phyloP scores from a whole-genome alignment of 2,888 invertebrate species.

The Agriopis marginaria region DNA sequence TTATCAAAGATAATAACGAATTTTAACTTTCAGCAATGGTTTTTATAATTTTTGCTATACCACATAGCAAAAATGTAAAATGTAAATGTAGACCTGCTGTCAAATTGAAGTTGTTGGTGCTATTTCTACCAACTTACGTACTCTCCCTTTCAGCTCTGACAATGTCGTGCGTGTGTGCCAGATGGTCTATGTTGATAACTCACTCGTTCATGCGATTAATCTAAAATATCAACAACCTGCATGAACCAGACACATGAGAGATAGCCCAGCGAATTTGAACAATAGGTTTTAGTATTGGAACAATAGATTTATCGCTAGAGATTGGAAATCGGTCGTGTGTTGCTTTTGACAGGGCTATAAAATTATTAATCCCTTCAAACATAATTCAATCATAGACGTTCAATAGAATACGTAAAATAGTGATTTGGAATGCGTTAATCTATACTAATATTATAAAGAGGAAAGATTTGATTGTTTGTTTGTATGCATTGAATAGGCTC shows the following conservation, averaged over 20 bases:
- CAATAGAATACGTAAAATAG: too few relatives aligned
- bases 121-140: too few relatives aligned
- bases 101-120: too few relatives aligned
- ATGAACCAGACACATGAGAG: background rate
- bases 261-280: background rate
- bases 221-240: conserved; percentile 8
- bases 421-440: too few relatives aligned
- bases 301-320: conserved; percentile 6
- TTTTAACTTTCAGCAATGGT: too few relatives aligned
- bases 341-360: conserved; percentile 3
- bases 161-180: background rate
- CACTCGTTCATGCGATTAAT: background rate
- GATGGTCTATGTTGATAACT: background rate
- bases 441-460: too few relatives aligned
- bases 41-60: too few relatives aligned
- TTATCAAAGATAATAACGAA: too few relatives aligned
- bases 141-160: background rate
- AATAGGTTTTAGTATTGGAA: conserved; percentile 14
- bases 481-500: too few relatives aligned
- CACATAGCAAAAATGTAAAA: background rate
- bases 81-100: too few relatives aligned
- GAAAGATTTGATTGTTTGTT: too few relatives aligned
- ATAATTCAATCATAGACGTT: background rate
- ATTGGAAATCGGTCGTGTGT: conserved; percentile 9
- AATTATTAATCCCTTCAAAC: background rate